Percentiles rank a stretch among this genome's conserved stretches.
Evolutionary conservation across 2,113 vertebrate species (phyloP).

Genomic region (Tupaia tana): DNA sequence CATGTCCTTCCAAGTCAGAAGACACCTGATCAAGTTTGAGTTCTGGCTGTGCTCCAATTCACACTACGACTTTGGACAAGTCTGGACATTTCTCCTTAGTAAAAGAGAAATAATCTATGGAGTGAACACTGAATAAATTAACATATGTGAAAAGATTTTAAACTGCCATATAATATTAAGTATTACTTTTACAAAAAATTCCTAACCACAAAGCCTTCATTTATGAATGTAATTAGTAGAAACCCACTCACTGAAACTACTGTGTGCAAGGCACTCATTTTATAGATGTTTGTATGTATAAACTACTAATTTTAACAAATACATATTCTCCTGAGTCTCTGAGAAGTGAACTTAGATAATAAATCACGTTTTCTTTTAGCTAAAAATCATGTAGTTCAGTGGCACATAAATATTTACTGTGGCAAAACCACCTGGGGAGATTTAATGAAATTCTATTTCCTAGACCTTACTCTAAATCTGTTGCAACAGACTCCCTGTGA

Average conservation of each 20-base stretch:
- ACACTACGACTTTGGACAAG: neutral
- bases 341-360: neutral
- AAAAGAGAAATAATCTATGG: neutral
- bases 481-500: neutral
- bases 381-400: conserved; percentile 35
- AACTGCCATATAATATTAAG: neutral
- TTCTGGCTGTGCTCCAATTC: neutral
- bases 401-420: neutral
- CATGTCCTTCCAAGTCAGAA: neutral
- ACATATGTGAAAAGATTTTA: neutral
- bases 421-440: neutral
- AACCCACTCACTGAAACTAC: neutral
- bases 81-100: neutral
- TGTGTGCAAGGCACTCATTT: neutral
- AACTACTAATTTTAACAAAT: conserved; percentile 52
- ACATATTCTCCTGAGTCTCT: neutral
- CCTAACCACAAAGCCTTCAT: neutral
- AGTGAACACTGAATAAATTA: neutral
- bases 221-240: conserved; percentile 47
- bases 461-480: neutral
- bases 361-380: conserved; percentile 36
- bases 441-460: neutral
- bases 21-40: neutral
- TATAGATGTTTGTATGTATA: neutral
- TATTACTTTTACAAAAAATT: conserved; percentile 33